phyloP scores from a whole-genome alignment of 35 echinoderm and acorn worm species.

The Apostichopus parvimensis region DNA sequence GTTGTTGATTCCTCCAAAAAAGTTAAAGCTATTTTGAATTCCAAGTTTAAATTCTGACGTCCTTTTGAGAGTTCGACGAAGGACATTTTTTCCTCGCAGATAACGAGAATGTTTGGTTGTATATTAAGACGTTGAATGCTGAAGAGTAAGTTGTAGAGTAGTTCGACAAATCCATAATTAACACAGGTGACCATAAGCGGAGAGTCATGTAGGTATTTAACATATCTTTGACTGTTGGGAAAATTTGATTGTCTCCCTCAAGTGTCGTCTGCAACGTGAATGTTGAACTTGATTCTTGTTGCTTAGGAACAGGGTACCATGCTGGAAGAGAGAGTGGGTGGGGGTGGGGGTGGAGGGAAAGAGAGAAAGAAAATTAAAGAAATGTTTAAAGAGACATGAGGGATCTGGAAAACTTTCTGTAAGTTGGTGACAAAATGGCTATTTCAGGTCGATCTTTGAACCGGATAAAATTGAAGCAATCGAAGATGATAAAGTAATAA shows the following conservation, averaged over 20 bases:
- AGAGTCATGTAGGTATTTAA: background rate
- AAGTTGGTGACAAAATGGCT: too few species aligned
- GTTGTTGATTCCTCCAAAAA: background rate
- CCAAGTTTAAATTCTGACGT: background rate
- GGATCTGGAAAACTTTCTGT: too few species aligned
- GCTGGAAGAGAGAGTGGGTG: too few species aligned
- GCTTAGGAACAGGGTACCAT: too few species aligned
- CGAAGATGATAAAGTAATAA: too few species aligned
- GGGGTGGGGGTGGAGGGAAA: too few species aligned
- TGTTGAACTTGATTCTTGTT: too few species aligned
- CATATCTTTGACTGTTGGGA: background rate
- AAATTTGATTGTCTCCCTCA: background rate
- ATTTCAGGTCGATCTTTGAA: too few species aligned
- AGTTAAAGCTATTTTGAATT: background rate
- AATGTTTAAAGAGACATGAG: too few species aligned
- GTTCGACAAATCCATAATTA: constrained; percentile 22
- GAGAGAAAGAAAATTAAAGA: too few species aligned
- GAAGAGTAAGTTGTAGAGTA: constrained; percentile 5
- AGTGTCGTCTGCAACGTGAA: too few species aligned
- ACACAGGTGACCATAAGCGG: background rate
- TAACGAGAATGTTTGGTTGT: background rate
- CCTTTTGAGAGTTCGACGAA: background rate
- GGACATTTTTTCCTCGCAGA: constrained; percentile 19
- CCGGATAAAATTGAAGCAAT: too few species aligned
- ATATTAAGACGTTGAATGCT: constrained; percentile 26